A percentile compares a stretch with the other conserved stretches of the same genome.
These are phyloP conservation scores for Rhinoraja longicauda DNA, from an alignment of 2,797 vertebrate species.

Conservation along the genomic window DNA sequence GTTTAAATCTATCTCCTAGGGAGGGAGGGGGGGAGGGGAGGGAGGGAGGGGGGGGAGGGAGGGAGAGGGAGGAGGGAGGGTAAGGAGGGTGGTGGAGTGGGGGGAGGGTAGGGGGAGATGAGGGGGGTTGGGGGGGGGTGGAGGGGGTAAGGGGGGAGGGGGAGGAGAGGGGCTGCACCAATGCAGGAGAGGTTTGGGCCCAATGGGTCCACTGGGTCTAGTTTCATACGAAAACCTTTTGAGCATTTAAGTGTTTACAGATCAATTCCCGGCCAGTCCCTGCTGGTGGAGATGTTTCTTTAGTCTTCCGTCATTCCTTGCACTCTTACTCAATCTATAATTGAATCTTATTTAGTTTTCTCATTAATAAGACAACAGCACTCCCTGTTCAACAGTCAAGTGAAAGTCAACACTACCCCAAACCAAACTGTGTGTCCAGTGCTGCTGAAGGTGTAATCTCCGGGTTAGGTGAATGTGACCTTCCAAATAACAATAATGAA, in stretches of 20 bases:
- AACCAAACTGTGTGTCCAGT: background rate
- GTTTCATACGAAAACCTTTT: background rate
- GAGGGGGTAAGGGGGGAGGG: no score
- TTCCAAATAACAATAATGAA: background rate
- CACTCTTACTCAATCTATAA: slow-evolving; percentile 16
- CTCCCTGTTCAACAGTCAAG: background rate
- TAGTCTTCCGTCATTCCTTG: background rate
- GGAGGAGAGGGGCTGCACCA: no score
- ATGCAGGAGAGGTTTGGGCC: no score
- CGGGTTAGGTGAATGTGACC: background rate
- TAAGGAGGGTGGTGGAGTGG: no score
- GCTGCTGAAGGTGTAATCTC: background rate
- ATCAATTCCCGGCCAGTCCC: background rate
- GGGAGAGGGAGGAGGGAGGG: no score
- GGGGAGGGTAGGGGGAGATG: no score
- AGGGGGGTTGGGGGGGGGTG: no score
- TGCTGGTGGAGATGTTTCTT: background rate
- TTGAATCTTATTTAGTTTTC: background rate
- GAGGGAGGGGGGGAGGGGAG: no score
- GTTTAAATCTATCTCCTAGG: no score
- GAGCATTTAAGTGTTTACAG: background rate
- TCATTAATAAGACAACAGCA: slow-evolving; percentile 28
- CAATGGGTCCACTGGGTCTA: no score
- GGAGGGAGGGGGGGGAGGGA: no score
- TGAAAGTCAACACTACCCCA: background rate